These are phyloP conservation scores for Falco concolor DNA, from an alignment of 2,797 vertebrate species.

Conservation along the genomic window DNA sequence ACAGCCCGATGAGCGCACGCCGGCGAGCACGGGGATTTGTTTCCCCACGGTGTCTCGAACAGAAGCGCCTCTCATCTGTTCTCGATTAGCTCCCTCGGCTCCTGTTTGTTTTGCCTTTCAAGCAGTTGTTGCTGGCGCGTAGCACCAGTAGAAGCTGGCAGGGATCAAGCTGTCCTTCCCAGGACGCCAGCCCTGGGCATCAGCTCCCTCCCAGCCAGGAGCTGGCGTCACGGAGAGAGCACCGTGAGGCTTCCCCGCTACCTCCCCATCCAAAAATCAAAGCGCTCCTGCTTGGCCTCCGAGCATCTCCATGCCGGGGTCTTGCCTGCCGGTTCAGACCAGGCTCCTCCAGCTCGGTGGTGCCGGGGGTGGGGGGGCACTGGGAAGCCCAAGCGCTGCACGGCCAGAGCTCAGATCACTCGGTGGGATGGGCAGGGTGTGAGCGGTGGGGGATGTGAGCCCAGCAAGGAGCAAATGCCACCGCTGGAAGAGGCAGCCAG, in stretches of 20 bases:
- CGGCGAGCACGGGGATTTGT: neutral
- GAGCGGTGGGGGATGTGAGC: neutral
- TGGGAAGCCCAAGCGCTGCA: fast-evolving
- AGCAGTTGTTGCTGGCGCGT: neutral
- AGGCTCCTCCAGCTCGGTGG: neutral
- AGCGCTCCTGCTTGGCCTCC: neutral
- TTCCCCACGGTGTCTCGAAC: neutral
- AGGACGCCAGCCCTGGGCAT: neutral
- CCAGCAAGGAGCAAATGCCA: neutral
- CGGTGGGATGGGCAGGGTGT: too few relatives aligned
- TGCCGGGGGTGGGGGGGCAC: neutral
- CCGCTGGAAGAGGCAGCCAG: neutral
- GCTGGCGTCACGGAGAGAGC: fast-evolving
- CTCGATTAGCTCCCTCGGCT: neutral
- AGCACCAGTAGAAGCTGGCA: neutral
- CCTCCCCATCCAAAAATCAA: neutral
- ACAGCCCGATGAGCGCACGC: neutral
- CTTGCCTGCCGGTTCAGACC: fast-evolving
- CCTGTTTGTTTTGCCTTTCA: conserved; percentile 5
- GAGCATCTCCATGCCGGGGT: neutral
- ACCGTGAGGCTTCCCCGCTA: neutral
- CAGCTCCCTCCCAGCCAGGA: neutral
- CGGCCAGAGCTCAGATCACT: neutral
- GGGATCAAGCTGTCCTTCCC: neutral
- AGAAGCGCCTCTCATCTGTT: conserved; percentile 20